Conservation (phyloP, 2,113 vertebrate species). For the Salminus brasiliensis region DNA sequence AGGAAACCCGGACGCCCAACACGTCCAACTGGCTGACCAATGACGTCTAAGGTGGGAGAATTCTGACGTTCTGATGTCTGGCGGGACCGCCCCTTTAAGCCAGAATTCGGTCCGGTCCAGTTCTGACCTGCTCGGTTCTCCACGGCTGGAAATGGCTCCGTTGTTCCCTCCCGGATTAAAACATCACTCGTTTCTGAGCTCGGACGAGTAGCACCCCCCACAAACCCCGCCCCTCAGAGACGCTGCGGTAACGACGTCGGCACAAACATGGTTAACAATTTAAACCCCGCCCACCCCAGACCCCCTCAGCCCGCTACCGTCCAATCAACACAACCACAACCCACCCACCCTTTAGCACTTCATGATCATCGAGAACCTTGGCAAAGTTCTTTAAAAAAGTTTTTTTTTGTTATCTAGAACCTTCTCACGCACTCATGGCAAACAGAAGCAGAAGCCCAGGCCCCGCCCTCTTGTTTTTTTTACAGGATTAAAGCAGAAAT, state of each 20-base stretch:
- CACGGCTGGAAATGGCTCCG: neutral
- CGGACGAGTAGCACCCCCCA: constrained; percentile 16
- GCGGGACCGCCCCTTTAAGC: too few species aligned
- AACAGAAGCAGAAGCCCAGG: neutral
- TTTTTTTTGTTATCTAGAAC: neutral
- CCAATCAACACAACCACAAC: neutral
- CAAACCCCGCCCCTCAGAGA: constrained; percentile 70
- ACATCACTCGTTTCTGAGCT: constrained; percentile 13
- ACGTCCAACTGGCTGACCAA: too few species aligned
- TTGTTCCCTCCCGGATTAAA: constrained; percentile 39
- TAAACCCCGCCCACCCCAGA: neutral
- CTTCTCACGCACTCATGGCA: neutral
- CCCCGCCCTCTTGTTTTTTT: neutral
- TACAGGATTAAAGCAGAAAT: neutral
- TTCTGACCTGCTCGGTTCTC: too few species aligned
- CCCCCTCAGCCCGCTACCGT: neutral
- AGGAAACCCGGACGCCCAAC: too few species aligned
- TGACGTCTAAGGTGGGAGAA: too few species aligned
- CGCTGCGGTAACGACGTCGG: constrained; percentile 64
- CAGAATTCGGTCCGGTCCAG: too few species aligned
- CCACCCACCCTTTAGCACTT: neutral
- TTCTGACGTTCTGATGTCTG: too few species aligned
- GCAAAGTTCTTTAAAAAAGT: neutral
- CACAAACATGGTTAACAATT: constrained; percentile 34
- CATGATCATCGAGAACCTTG: neutral